Evolutionary conservation across 1,140 invertebrate genomes (phyloP), one percentile per base, ranked within the genome.

Genomic region (Calephelis nemesis): DNA sequence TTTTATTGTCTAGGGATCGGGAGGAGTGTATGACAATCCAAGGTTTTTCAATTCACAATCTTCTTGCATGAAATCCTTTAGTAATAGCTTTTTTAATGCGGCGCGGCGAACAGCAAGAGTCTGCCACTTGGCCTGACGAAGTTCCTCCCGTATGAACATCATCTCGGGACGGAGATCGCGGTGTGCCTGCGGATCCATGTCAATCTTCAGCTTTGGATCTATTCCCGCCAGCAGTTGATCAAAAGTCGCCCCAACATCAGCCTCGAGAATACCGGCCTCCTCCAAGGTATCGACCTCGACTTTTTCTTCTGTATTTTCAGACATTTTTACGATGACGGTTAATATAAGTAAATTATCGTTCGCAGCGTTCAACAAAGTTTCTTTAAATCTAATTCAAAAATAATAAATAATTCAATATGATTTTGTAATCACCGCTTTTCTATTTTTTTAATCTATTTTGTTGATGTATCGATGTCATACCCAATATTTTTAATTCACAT

Each of bases 81-180:
- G 69, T 0, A 91, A 65, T 11, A 87, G 77, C 60, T 87, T 85
- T 76, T 85, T 88, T 11, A 89, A 54, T 5, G 87, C 87, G 1
- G 77, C 77, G 0, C 88, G 82, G 15, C 73, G 77, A 68, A 88
- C 86, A 50, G 86, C 86, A 6, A 91, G 72, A 12, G 87, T 90
- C 66, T 90, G 88, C 64, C 63, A 68, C 69, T 88, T 90, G 10
- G 88, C 88, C 65, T 85, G 83, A 0, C 86, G 72, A 13, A 90
- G 65, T 58, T 90, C 88, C 50, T 88, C 85, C 0, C 85, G 70
- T 40, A 88, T 90, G 63, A 85, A 84, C 87, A 88, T 90, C 88
- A 88, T 88, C 71, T 91, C 88, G 0, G 88, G 86, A 0, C 88
- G 79, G 7, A 91, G 77, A 6, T 85, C 71, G 0, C 75, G 79